Evolutionary conservation across 2,797 vertebrate genomes (phyloP).

Genomic region (Cyprinodon diabolis): DNA sequence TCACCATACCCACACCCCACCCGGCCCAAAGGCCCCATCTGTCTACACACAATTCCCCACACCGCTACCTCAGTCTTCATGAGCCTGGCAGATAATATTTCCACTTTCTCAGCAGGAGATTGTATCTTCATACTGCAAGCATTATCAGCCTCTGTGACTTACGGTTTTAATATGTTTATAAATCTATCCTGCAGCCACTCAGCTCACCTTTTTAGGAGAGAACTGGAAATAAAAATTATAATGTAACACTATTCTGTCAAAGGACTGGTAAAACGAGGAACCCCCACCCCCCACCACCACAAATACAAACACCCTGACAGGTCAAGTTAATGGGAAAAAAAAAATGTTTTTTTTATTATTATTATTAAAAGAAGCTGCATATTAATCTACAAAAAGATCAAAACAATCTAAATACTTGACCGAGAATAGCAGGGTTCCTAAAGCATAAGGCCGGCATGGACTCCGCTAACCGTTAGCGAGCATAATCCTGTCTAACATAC

Average conservation of each 20-base stretch:
- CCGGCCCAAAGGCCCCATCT: constrained; percentile 22
- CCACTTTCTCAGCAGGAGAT: constrained; percentile 39
- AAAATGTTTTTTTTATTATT: too few species aligned
- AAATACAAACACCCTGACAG: neutral
- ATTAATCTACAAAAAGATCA: neutral
- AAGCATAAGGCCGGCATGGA: too few species aligned
- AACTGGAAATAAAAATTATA: neutral
- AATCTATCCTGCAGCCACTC: neutral
- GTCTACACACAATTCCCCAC: constrained; percentile 32
- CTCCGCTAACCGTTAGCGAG: too few species aligned
- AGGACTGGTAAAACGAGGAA: neutral
- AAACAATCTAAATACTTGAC: neutral
- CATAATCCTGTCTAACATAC: too few species aligned
- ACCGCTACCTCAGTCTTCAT: constrained; percentile 24
- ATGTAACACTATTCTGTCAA: neutral
- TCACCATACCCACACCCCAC: constrained; percentile 16
- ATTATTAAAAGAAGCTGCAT: neutral
- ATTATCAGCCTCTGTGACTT: constrained; percentile 21
- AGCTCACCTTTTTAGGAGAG: neutral
- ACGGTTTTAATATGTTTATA: constrained; percentile 20
- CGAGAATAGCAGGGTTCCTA: neutral
- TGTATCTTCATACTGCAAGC: constrained; percentile 19
- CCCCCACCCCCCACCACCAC: too few species aligned
- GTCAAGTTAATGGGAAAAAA: neutral
- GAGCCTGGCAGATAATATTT: constrained; percentile 37